phyloP scores from a whole-genome alignment of 2,797 vertebrate genomes.

The Stomatorhinus walkeri region DNA sequence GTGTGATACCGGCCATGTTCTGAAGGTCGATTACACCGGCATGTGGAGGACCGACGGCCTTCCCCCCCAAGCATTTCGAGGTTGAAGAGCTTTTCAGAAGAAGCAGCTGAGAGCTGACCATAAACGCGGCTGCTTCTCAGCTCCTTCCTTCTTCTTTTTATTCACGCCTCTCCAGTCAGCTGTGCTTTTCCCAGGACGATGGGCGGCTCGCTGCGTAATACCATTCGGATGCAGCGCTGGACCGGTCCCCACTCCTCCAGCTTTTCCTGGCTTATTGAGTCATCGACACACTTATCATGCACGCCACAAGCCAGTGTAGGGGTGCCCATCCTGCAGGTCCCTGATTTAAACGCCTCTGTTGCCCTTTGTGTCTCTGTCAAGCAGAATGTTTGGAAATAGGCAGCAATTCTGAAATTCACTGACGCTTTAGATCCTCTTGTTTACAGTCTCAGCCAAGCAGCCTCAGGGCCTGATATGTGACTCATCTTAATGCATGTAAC shows the following conservation, averaged over 20 bases:
- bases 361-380: not conserved
- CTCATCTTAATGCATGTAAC: not conserved
- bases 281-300: not conserved
- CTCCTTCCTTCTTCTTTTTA: not conserved
- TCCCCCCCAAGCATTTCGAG: not conserved
- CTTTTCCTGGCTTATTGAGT: not conserved
- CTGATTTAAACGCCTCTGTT: not conserved
- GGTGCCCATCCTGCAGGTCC: not conserved
- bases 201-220: not conserved
- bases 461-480: not conserved
- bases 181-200: not conserved
- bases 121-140: not conserved
- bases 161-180: not conserved
- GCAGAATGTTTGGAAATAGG: not conserved
- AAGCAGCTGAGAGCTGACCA: not conserved
- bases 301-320: not conserved
- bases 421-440: not conserved
- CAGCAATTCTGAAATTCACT: not conserved
- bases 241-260: not conserved
- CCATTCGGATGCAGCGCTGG: not conserved
- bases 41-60: not conserved
- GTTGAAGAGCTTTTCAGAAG: not conserved
- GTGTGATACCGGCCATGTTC: not conserved
- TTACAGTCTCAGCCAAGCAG: not conserved
- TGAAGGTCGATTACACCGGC: not conserved